Conservation (phyloP, 92 coral and sea anemone species). For the Parazoanthus darwini region DNA sequence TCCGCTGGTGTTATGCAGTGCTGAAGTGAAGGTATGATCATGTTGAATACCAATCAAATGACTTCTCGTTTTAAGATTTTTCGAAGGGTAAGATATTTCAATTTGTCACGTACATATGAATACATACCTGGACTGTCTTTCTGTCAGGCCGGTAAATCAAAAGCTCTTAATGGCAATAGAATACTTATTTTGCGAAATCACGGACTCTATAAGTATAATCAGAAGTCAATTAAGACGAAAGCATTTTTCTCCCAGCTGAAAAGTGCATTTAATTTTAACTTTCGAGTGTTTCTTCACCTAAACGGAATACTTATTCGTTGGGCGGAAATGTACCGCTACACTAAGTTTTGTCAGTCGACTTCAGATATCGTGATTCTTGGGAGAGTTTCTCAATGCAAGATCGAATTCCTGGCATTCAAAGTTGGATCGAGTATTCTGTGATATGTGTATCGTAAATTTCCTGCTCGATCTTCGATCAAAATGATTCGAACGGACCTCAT, state of each 20-base stretch:
- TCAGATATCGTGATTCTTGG: not conserved
- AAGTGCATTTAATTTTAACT: not conserved
- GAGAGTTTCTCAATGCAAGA: not conserved
- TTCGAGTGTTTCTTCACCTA: not conserved
- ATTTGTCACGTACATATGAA: constrained; percentile 1
- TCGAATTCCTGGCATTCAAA: not conserved
- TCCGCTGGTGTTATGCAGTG: not conserved
- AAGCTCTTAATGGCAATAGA: not conserved
- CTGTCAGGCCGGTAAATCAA: constrained; percentile 9
- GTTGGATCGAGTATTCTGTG: not conserved
- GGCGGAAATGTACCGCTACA: not conserved
- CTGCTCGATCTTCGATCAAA: not conserved
- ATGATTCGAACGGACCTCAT: not conserved
- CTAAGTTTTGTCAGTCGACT: not conserved
- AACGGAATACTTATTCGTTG: not conserved
- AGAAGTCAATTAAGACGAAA: not conserved
- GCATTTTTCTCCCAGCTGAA: too few species aligned
- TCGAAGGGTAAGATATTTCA: not conserved
- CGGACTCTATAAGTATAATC: not conserved
- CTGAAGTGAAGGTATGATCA: constrained; percentile 22
- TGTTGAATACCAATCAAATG: not conserved
- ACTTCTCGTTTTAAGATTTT: not conserved
- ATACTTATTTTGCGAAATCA: not conserved
- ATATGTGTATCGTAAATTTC: not conserved
- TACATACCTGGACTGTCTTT: not conserved